Evolutionary conservation across 2,113 vertebrate species (phyloP), one percentile per base, ranked within the genome.

Genomic region (Pimephales promelas): DNA sequence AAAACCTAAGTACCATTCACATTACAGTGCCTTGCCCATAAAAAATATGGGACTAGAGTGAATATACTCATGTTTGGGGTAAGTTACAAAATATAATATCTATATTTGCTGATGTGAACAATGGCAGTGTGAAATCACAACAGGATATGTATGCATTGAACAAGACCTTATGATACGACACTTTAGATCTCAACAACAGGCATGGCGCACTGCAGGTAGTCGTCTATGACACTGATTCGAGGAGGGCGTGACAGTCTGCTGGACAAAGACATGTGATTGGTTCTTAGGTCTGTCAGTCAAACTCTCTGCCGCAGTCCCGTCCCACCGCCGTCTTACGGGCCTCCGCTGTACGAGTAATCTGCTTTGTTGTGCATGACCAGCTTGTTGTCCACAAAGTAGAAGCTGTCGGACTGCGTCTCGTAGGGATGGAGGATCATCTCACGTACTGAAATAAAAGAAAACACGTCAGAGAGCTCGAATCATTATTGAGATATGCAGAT

Each of bases 301-400:
- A 89, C 88, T 85, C 74, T 78, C 83, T 72, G 83, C 71, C 83
- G 75, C 18, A 28, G 26, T 78, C 62, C 47, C 54, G 68, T 77
- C 84, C 75, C 49, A 14, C 81, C 10, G 62, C 24, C 36, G 54
- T 61, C 92, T 84, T 94, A 99, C 54, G 96, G 96, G 3, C 95
- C 95, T 40, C 97, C 96, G 1, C 97, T 98, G 96, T 99, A 99
- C 0, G 97, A 98, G 93, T 99, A 99, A 91, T 99, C 98, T 76
- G 98, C 98, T 93, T 99, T 99, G 93, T 99, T 99, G 93, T 99
- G 98, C 98, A 99, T 99, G 92, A 99, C 97, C 84, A 99, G 94
- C 93, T 96, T 97, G 95, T 97, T 97, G 93, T 99, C 97, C 91
- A 99, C 97, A 91, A 99, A 99, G 96, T 99, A 99, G 95, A 99